Conservation (phyloP, 2,888 invertebrate genomes). For the Eueremaeus valkanovi region DNA sequence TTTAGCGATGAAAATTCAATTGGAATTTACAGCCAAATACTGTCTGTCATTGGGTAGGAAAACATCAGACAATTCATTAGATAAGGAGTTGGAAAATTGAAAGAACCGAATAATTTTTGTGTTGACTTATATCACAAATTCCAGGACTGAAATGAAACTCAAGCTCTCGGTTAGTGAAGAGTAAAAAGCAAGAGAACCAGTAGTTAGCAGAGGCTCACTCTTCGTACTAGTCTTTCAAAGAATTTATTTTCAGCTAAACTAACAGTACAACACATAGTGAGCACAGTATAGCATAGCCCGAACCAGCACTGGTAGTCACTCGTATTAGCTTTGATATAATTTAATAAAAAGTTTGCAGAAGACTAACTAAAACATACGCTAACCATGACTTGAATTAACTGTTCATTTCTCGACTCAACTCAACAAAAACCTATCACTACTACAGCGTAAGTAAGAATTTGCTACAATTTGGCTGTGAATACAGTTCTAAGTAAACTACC, state of each 20-base stretch:
- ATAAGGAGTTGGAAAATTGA: neutral
- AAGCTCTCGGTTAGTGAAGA: neutral
- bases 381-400: conserved; percentile 28
- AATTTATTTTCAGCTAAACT: neutral
- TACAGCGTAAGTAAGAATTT: neutral
- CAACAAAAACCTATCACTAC: neutral
- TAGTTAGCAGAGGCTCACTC: neutral
- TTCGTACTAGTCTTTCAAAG: neutral
- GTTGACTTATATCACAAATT: neutral
- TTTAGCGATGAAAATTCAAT: neutral
- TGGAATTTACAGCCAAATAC: neutral
- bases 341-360: conserved; percentile 26
- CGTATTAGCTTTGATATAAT: neutral
- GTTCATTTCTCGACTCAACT: neutral
- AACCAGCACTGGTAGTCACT: neutral
- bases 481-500: no score
- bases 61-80: conserved; percentile 16
- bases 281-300: neutral
- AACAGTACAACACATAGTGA: neutral
- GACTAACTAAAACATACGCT: neutral
- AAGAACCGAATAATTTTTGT: neutral
- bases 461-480: neutral
- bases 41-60: neutral
- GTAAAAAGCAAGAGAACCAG: neutral
- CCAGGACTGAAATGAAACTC: neutral